Conservation (phyloP, 2,888 invertebrate species). For the Ochropleura plecta region DNA sequence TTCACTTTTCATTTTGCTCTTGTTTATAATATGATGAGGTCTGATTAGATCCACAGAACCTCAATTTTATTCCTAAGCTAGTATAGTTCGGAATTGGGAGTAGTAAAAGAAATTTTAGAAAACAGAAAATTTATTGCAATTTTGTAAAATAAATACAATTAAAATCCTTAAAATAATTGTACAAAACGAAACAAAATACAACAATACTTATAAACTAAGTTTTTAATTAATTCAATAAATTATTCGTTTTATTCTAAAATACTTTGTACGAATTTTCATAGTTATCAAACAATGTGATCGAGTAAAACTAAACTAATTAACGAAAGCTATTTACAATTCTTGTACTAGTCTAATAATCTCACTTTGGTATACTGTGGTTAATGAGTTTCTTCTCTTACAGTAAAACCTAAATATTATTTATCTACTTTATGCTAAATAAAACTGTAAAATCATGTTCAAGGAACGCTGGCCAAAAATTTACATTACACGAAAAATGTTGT, state of each 20-base stretch:
- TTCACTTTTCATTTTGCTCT: too few species aligned
- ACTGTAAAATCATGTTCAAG: constrained; percentile 43
- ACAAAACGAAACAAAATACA: constrained; percentile 89
- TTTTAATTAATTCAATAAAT: constrained; percentile 83
- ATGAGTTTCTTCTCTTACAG: constrained; percentile 78
- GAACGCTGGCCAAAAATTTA: background rate
- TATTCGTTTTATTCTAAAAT: constrained; percentile 81
- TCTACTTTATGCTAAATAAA: constrained; percentile 40
- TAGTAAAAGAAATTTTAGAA: constrained; percentile 69
- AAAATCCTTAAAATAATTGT: constrained; percentile 83
- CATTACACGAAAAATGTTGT: background rate
- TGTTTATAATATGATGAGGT: too few species aligned
- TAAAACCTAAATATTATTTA: constrained; percentile 52
- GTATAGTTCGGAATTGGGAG: background rate
- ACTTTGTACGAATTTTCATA: constrained; percentile 86
- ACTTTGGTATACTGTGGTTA: constrained; percentile 91
- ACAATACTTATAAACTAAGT: constrained; percentile 81
- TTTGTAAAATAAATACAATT: constrained; percentile 88
- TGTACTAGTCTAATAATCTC: constrained; percentile 88
- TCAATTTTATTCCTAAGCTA: background rate
- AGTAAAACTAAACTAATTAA: constrained; percentile 57
- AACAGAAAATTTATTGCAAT: constrained; percentile 86
- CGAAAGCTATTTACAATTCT: constrained; percentile 78
- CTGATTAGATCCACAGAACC: too few species aligned
- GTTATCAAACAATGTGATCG: constrained; percentile 67